These are phyloP conservation scores for Tyria jacobaeae DNA, from an alignment of 2,888 invertebrate genomes.

Conservation along the genomic window DNA sequence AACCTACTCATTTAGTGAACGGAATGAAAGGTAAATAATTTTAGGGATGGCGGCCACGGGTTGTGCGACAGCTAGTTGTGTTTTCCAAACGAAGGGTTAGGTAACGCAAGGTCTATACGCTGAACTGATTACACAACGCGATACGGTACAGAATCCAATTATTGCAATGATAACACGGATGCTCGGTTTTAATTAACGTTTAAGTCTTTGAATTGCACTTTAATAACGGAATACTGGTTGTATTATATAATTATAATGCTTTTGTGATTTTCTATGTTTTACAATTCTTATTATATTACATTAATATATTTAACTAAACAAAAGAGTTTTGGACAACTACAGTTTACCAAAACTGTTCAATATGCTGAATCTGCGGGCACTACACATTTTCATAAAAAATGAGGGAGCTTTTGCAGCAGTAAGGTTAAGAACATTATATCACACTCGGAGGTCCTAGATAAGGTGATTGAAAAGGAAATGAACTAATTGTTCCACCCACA, in stretches of 20 bases:
- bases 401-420: too few relatives aligned
- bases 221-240: not conserved
- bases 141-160: slow-evolving; percentile 60
- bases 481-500: too few relatives aligned
- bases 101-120: slow-evolving; percentile 37
- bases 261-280: not conserved
- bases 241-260: not conserved
- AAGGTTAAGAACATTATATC: too few relatives aligned
- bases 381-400: too few relatives aligned
- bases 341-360: too few relatives aligned
- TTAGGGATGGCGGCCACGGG: slow-evolving; percentile 65
- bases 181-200: slow-evolving; percentile 22
- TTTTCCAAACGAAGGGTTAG: slow-evolving; percentile 59
- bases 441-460: too few relatives aligned
- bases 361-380: too few relatives aligned
- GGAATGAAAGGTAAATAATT: slow-evolving; percentile 84
- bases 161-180: slow-evolving; percentile 46
- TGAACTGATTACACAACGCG: slow-evolving; percentile 59
- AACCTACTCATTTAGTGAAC: slow-evolving; percentile 84
- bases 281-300: too few relatives aligned
- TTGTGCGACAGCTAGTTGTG: slow-evolving; percentile 65
- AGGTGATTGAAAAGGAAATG: too few relatives aligned
- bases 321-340: too few relatives aligned
- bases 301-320: too few relatives aligned
- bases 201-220: slow-evolving; percentile 10